Evolutionary conservation across 2,113 vertebrate species (phyloP).

Genomic region (Vimba vimba): DNA sequence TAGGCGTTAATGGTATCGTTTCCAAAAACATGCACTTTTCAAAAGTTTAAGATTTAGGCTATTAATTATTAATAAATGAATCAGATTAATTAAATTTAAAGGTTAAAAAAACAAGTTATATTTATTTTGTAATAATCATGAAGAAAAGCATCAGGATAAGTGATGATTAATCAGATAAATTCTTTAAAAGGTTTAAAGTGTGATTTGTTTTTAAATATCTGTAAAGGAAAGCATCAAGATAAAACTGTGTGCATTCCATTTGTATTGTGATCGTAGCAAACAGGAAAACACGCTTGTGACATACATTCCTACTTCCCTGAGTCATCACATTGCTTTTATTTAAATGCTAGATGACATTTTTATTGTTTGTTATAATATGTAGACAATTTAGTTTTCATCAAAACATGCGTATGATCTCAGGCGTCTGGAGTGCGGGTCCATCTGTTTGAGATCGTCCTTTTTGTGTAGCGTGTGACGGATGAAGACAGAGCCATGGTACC

Average conservation of each 20-base stretch:
- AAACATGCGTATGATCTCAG: not conserved
- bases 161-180: not conserved
- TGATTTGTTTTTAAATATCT: too few species aligned
- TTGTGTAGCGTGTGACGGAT: not conserved
- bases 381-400: not conserved
- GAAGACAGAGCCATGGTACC: not conserved
- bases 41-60: too few species aligned
- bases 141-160: not conserved
- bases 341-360: not conserved
- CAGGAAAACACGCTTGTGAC: not conserved
- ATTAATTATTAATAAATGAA: too few species aligned
- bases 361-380: conserved; percentile 12
- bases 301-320: not conserved
- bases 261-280: not conserved
- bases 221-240: not conserved
- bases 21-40: too few species aligned
- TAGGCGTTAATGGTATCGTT: too few species aligned
- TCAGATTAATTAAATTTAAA: too few species aligned
- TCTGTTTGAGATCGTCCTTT: not conserved
- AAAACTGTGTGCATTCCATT: not conserved
- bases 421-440: not conserved
- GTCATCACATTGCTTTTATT: not conserved
- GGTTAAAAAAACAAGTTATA: too few species aligned
- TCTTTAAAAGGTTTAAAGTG: not conserved
- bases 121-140: not conserved